phyloP scores from a whole-genome alignment of 2,888 invertebrate species.

The Luperina testacea region DNA sequence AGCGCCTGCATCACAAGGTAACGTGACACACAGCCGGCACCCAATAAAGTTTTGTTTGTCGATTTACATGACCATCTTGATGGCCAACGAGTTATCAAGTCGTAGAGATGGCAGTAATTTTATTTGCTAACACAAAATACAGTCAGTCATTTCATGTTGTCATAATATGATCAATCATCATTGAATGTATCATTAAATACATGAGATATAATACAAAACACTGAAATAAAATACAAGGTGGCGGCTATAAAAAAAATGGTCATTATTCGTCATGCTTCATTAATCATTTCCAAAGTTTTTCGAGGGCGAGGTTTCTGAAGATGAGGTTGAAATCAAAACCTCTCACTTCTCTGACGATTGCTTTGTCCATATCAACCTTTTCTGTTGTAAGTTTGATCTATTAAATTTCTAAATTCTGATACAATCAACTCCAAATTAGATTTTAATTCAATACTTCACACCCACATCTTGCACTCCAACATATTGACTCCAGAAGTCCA shows the following conservation, averaged over 20 bases:
- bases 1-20: conserved; percentile 64
- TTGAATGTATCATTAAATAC: not conserved
- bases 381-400: not conserved
- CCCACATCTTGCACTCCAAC: not conserved
- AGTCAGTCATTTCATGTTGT: not conserved
- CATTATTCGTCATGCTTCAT: not conserved
- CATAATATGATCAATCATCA: not conserved
- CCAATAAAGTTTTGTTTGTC: not conserved
- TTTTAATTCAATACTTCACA: not conserved
- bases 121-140: conserved; percentile 36
- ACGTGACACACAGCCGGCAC: conserved; percentile 8
- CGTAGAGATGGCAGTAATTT: not conserved
- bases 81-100: not conserved
- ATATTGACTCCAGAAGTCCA: not conserved
- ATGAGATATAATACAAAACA: not conserved
- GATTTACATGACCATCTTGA: not conserved
- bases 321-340: not conserved
- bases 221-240: not conserved
- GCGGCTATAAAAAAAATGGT: not conserved
- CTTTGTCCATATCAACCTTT: not conserved
- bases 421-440: not conserved
- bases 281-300: not conserved
- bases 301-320: not conserved
- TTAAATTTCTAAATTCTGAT: not conserved
- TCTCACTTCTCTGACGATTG: not conserved